phyloP scores from a whole-genome alignment of 64 coral and sea anemone genomes.

The Orbicella faveolata region DNA sequence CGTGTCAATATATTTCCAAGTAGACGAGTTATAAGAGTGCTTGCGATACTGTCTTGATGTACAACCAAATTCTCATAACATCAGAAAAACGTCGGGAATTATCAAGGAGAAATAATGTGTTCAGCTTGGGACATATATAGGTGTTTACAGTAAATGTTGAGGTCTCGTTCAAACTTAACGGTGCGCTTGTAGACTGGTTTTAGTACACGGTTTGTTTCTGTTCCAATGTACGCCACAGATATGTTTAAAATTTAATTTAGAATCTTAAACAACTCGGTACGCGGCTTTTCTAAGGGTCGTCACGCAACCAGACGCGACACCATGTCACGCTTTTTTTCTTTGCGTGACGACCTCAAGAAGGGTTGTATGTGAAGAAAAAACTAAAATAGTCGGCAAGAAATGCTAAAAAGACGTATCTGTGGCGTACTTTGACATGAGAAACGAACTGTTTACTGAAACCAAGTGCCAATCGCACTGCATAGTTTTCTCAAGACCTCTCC shows the following conservation, averaged over 20 bases:
- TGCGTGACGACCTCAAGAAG: no score
- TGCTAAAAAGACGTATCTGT: not conserved
- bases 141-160: not conserved
- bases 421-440: not conserved
- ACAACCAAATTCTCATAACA: no score
- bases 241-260: not conserved
- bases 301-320: not conserved
- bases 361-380: no score
- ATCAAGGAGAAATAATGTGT: no score
- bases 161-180: not conserved
- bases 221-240: not conserved
- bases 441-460: not conserved
- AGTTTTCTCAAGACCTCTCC: not conserved
- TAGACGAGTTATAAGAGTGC: no score
- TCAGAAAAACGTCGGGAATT: no score
- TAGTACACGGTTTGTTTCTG: not conserved
- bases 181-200: not conserved
- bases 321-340: not conserved
- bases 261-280: not conserved
- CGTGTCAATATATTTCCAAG: no score
- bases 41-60: no score
- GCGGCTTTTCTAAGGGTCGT: not conserved
- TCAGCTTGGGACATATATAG: no score
- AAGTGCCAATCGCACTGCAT: not conserved
- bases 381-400: not conserved